phyloP scores from a whole-genome alignment of 2,113 vertebrate genomes.

The Pitta sordida region DNA sequence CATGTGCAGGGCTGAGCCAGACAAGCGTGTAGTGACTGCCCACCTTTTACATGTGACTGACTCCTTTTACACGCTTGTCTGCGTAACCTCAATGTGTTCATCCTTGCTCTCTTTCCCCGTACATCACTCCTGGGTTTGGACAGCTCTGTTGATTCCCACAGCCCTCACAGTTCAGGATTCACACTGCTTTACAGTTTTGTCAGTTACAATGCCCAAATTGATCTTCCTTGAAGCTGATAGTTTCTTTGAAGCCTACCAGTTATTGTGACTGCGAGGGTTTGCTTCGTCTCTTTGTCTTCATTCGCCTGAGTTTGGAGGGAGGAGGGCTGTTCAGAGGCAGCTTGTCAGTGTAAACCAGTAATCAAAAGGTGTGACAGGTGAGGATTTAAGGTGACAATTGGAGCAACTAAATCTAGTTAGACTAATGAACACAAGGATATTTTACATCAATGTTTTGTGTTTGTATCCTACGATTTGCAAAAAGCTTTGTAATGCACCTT shows the following conservation, averaged over 20 bases:
- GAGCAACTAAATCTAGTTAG: no score
- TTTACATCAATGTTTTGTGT: no score
- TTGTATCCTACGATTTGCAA: no score
- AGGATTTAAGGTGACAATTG: no score
- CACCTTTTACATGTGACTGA: not conserved
- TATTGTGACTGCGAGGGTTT: not conserved
- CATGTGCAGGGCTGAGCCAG: not conserved
- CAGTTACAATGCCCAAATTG: not conserved
- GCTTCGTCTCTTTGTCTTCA: not conserved
- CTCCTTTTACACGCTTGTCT: not conserved
- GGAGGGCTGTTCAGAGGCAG: no score
- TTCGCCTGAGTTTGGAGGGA: no score
- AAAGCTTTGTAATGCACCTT: no score
- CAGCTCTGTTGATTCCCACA: not conserved
- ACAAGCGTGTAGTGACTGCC: not conserved
- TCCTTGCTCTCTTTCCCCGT: not conserved
- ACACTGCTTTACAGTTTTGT: not conserved
- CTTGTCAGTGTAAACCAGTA: no score
- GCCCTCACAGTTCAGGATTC: not conserved
- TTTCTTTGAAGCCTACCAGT: not conserved
- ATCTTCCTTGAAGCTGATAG: not conserved
- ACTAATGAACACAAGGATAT: no score
- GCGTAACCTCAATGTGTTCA: rapidly evolving
- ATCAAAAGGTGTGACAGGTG: no score
- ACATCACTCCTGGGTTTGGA: not conserved